A percentile compares a stretch with the other conserved stretches of the same genome.
Evolutionary conservation across 2,888 invertebrate genomes (phyloP).

Genomic region (Rotaria macrura): DNA sequence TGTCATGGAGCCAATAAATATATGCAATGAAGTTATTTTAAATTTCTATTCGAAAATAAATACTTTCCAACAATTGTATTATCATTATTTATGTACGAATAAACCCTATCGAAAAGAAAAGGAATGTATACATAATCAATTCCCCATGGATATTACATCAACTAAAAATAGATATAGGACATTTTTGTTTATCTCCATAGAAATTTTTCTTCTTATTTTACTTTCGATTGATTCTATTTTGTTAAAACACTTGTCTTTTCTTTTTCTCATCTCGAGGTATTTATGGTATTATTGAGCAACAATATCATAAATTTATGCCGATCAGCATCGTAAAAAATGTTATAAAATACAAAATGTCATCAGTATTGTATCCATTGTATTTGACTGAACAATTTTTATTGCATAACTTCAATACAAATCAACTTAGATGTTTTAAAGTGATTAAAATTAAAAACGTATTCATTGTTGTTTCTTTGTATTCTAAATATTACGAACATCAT

Average conservation of each 20-base stretch:
- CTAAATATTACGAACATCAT: no score
- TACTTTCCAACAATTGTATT: background rate
- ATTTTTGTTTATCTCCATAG: background rate
- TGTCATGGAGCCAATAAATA: background rate
- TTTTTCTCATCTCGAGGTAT: background rate
- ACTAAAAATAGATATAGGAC: background rate
- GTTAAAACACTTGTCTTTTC: background rate
- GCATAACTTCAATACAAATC: no score
- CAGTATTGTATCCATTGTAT: no score
- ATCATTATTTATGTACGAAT: background rate
- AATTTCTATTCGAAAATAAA: background rate
- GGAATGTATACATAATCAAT: background rate
- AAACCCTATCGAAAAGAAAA: background rate
- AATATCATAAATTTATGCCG: background rate
- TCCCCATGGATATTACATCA: background rate
- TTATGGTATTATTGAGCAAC: background rate
- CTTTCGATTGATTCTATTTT: background rate
- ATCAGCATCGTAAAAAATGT: background rate
- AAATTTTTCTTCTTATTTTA: background rate
- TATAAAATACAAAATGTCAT: background rate
- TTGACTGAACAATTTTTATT: no score
- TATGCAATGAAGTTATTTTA: background rate
- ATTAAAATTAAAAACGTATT: no score
- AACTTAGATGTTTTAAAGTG: no score
- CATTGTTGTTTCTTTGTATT: no score